A percentile compares a stretch with the other conserved stretches of the same genome.
Conservation (phyloP, 2,113 vertebrate species). For the Chionomys nivalis region DNA sequence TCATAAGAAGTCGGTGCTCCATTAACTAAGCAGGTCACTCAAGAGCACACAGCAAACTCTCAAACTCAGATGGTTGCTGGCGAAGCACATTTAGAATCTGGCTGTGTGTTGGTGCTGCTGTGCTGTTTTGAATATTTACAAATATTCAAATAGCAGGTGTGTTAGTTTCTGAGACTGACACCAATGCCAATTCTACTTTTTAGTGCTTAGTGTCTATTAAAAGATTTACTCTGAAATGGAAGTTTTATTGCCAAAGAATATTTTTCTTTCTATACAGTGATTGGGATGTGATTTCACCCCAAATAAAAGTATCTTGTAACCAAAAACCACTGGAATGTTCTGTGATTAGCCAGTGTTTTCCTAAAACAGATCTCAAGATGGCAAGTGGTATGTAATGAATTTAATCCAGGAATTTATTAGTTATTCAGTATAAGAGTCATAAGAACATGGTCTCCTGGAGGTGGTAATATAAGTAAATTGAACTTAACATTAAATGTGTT, state of each 20-base stretch:
- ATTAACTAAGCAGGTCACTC: background rate
- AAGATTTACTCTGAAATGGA: slow-evolving; percentile 51
- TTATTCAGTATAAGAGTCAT: background rate
- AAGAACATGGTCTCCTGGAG: slow-evolving; percentile 1
- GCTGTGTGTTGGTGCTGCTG: background rate
- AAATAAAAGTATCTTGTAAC: slow-evolving; percentile 53
- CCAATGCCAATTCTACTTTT: slow-evolving; percentile 44
- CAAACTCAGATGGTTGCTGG: background rate
- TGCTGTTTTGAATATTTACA: slow-evolving; percentile 6
- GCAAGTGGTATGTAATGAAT: background rate
- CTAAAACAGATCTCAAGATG: slow-evolving; percentile 24
- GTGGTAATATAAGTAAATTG: slow-evolving; percentile 32
- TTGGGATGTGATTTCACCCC: slow-evolving; percentile 51
- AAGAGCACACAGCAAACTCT: background rate
- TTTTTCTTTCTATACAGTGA: slow-evolving; percentile 59
- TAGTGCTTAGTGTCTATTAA: slow-evolving; percentile 46
- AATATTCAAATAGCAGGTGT: background rate
- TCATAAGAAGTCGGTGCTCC: background rate
- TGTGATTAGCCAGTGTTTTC: slow-evolving; percentile 64
- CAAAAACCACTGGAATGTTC: slow-evolving; percentile 52
- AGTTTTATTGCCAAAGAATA: slow-evolving; percentile 41
- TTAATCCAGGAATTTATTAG: slow-evolving; percentile 37
- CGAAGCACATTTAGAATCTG: background rate
- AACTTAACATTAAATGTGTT: slow-evolving; percentile 37
- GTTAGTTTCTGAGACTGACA: slow-evolving; percentile 8